Evolutionary conservation across 1,140 invertebrate genomes (phyloP).

Genomic region (Panagrolaimus sp.): DNA sequence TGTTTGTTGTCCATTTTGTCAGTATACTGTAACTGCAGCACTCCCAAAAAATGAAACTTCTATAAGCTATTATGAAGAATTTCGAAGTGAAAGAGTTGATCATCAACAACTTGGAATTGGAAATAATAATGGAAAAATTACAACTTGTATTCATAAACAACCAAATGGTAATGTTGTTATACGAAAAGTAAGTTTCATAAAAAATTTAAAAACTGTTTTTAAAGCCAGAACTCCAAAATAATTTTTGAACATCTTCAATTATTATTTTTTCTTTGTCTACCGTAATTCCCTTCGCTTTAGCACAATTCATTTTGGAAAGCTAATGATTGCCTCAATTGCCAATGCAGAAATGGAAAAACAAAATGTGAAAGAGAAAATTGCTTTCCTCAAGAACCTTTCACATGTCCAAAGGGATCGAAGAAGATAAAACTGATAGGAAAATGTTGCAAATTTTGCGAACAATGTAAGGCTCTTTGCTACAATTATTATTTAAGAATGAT

Average conservation of each 20-base stretch:
- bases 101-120: too few relatives aligned
- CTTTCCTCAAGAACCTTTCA: not conserved
- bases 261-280: too few relatives aligned
- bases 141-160: too few relatives aligned
- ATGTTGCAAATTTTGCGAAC: not conserved
- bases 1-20: slow-evolving; percentile 10
- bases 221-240: too few relatives aligned
- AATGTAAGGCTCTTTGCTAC: not conserved
- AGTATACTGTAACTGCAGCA: not conserved
- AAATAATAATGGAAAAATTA: too few relatives aligned
- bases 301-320: slow-evolving; percentile 1
- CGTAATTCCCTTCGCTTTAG: too few relatives aligned
- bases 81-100: not conserved
- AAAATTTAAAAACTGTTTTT: not conserved
- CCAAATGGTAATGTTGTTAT: not conserved
- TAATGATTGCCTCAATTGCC: not conserved
- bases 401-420: not conserved
- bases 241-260: too few relatives aligned
- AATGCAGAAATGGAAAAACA: not conserved
- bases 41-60: not conserved
- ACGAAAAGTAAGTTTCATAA: not conserved
- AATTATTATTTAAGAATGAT: too few relatives aligned
- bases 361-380: not conserved
- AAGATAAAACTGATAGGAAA: not conserved
- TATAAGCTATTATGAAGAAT: not conserved